Base-by-base conservation (phyloP, 1,140 invertebrate species). In the Papilio aristodemus region DNA sequence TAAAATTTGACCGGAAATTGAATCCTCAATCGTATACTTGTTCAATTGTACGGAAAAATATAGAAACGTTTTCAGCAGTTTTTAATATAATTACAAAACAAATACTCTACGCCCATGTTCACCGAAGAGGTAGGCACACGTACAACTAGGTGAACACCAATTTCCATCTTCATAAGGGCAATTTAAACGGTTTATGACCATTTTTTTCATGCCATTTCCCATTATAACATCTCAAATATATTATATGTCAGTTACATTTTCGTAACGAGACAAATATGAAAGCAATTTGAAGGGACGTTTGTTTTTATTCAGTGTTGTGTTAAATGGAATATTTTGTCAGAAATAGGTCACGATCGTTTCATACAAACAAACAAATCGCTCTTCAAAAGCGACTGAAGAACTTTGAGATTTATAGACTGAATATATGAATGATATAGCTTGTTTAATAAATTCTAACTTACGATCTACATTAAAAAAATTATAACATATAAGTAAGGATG, bases 231-330 rank as follows among this genome's bases (percentile, higher is more conserved):
- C 14, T 50, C 19, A 19, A 50, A 9, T 8, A 17, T 50, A 22
- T 19, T 50, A 2, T 8, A 32, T 50, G 14, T 50, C 14, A 19
- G 17, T 50, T 19, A 19, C 10, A 19, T 50, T 50, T 50, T 50
- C 43, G 7, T 8, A 50, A 19, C 17, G 17, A 22, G 43, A 50
- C 43, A 50, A 17, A 50, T 50, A 19, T 50, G 17, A 43, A 43
- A 17, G n/a, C 41, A 43, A 43, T 43, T 19, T 6, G 14, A 43
- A 43, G n/a, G 41, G 41, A 50, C 43, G 43, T 50, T 50, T 19
- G 41, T 41, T 43, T 43, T 14, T 43, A 43, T 43, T 43, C 17
- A 43, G 41, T 14, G 41, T 17, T 17, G 41, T n/a, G 5, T 6
- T 43, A 43, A 14, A 50, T 50, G 43, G 43, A 50, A 50, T 50